These are phyloP conservation scores for Orchesellides sinensis DNA, from an alignment of 2,888 invertebrate genomes.

Conservation along the genomic window DNA sequence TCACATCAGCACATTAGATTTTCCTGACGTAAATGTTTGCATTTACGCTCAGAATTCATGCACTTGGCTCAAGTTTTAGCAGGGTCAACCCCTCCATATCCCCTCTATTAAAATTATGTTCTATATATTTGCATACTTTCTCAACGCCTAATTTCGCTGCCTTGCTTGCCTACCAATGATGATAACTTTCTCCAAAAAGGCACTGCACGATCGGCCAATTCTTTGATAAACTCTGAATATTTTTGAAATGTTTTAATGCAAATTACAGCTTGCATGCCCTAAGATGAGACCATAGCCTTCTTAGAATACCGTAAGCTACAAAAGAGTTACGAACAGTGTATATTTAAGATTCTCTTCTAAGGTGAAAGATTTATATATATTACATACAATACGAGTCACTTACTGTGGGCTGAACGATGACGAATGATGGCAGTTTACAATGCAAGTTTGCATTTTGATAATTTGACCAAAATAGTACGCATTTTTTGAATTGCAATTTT, in stretches of 20 bases:
- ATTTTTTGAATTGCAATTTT: slow-evolving; percentile 21
- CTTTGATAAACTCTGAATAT: background rate
- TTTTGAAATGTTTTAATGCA: too few species aligned
- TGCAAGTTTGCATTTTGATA: slow-evolving; percentile 41
- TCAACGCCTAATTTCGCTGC: background rate
- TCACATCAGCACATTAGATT: too few species aligned
- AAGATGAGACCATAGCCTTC: too few species aligned
- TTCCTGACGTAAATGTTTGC: too few species aligned
- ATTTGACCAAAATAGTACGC: slow-evolving; percentile 1
- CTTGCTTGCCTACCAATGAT: background rate
- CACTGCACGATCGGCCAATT: background rate
- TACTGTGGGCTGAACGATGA: slow-evolving; percentile 72
- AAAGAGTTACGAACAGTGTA: too few species aligned
- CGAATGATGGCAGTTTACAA: slow-evolving; percentile 56
- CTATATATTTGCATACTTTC: too few species aligned
- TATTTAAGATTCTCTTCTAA: background rate
- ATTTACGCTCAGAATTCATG: too few species aligned
- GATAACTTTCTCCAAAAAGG: background rate
- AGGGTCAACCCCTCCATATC: too few species aligned
- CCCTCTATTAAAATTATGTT: too few species aligned
- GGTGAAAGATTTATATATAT: slow-evolving; percentile 2
- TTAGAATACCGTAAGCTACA: too few species aligned
- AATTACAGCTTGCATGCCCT: too few species aligned
- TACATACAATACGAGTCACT: slow-evolving; percentile 64
- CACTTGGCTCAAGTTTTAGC: too few species aligned